A percentile compares a stretch with the other conserved stretches of the same genome.
Evolutionary conservation across 2,888 invertebrate species (phyloP).

Genomic region (Lomographa bimaculata): DNA sequence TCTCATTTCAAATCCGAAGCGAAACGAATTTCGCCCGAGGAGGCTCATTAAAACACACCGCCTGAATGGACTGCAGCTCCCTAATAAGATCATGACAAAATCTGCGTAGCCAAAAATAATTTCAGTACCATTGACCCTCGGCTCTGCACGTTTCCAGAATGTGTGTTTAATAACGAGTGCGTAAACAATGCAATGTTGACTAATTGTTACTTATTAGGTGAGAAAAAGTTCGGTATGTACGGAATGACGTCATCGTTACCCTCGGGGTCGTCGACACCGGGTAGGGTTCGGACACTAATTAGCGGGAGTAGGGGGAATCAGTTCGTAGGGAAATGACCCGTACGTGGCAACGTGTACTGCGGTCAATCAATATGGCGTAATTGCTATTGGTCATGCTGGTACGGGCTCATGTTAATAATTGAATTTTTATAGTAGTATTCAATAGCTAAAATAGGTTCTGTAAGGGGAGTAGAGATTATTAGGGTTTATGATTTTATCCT

Average conservation of each 20-base stretch:
- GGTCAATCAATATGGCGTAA: slow-evolving; percentile 31
- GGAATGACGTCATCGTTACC: slow-evolving; percentile 53
- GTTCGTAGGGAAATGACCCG: slow-evolving; percentile 36
- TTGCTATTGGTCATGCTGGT: slow-evolving; percentile 25
- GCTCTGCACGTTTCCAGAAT: slow-evolving; percentile 43
- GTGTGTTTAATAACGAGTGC: slow-evolving; percentile 44
- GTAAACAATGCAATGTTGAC: slow-evolving; percentile 57
- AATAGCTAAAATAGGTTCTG: slow-evolving; percentile 9
- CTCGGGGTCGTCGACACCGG: slow-evolving; percentile 48
- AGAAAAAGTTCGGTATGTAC: slow-evolving; percentile 57
- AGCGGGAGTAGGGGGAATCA: slow-evolving; percentile 38
- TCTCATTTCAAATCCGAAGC: slow-evolving; percentile 13
- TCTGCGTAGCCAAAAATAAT: slow-evolving; percentile 42
- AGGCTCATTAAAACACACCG: slow-evolving; percentile 16
- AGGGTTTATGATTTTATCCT: slow-evolving; percentile 9
- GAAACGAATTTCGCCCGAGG: slow-evolving; percentile 13
- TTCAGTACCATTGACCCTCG: slow-evolving; percentile 56
- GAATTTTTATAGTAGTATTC: slow-evolving; percentile 17
- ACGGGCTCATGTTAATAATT: slow-evolving; percentile 14
- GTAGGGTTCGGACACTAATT: slow-evolving; percentile 37
- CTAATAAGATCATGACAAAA: slow-evolving; percentile 37
- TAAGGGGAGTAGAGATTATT: slow-evolving; percentile 7
- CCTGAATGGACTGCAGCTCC: slow-evolving; percentile 22
- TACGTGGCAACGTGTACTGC: slow-evolving; percentile 23
- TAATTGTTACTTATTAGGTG: slow-evolving; percentile 67